phyloP scores from a whole-genome alignment of 2,113 vertebrate genomes.

The Rafetus swinhoei region DNA sequence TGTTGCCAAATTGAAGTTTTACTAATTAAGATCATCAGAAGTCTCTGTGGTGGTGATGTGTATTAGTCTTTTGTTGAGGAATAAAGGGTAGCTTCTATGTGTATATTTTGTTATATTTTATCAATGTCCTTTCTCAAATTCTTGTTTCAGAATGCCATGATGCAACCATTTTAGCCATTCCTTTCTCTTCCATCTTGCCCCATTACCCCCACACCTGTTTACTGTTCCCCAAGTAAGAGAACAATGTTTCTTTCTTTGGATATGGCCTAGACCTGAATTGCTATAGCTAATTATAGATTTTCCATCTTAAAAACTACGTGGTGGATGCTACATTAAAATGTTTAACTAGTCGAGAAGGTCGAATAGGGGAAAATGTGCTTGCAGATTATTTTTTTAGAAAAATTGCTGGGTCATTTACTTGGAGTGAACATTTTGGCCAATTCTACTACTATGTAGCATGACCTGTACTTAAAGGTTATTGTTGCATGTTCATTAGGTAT shows the following conservation, averaged over 20 bases:
- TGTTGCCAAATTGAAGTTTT: constrained; percentile 48
- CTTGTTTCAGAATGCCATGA: constrained; percentile 6
- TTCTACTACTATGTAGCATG: constrained; percentile 13
- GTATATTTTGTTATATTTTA: neutral
- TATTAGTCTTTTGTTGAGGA: neutral
- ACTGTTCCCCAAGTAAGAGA: constrained; percentile 28
- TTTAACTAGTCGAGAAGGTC: constrained; percentile 4
- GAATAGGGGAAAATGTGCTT: neutral
- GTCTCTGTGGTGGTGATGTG: neutral
- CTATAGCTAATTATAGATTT: constrained; percentile 40
- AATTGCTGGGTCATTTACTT: neutral
- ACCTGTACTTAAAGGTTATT: constrained; percentile 37
- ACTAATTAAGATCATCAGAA: constrained; percentile 46
- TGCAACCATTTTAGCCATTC: neutral
- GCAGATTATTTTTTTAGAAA: neutral
- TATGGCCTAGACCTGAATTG: constrained; percentile 51
- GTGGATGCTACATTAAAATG: neutral
- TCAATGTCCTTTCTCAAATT: constrained; percentile 10
- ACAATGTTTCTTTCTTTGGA: constrained; percentile 65
- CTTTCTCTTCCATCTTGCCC: constrained; percentile 22
- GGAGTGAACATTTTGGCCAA: accelerated
- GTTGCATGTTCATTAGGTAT: neutral
- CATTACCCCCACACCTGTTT: neutral
- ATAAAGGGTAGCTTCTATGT: neutral
- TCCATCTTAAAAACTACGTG: neutral